Base-by-base conservation (phyloP, 2,113 vertebrate species). In the Ctenomys sociabilis region DNA sequence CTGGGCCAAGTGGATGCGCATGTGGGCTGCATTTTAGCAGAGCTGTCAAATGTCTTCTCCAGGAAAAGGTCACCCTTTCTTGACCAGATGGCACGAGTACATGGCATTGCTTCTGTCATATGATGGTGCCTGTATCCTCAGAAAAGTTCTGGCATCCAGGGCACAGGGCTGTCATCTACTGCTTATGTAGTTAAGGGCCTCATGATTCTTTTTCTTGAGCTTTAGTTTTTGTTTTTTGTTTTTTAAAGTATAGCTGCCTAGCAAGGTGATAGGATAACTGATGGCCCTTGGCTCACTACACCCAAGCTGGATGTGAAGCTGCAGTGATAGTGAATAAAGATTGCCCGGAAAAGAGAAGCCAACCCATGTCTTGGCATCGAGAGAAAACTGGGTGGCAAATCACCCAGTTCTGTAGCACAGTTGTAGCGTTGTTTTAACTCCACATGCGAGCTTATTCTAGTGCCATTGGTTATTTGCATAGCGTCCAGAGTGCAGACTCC, bases 401-500 rank as follows among this genome's bases (percentile, higher is more conserved):
- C 73, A 52, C 61, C 64, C 21, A 0, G 59, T 94, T 64, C 45
- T 43, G 1, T 54, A 30, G 40, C 81, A 82, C 90, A 94, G 95
- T 90, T 3, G 2, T 87, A 86, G 91, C 95, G 77, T 78, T 93
- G 63, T 94, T n/a, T 84, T 40, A 35, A 37, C 24, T 21, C 57
- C 66, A 13, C 81, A 35, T 70, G 81, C 91, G 68, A 64, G 57
- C 83, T 52, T 28, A 70, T 26, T 52, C 84, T 61, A 30, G 83
- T 72, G 24, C 68, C 37, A 5, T 16, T 9, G 35, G 90, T 70
- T 89, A 94, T 94, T 96, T 97, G 92, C 92, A 78, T 92, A 78
- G 87, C 85, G 63, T 52, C 96, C 96, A 93, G 72, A 90, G 81
- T 40, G 24, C 3, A 63, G 96, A 81, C 30, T 88, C 81, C 94